Base-by-base conservation (phyloP, 2,888 invertebrate species). In the Macrophya annulata region DNA sequence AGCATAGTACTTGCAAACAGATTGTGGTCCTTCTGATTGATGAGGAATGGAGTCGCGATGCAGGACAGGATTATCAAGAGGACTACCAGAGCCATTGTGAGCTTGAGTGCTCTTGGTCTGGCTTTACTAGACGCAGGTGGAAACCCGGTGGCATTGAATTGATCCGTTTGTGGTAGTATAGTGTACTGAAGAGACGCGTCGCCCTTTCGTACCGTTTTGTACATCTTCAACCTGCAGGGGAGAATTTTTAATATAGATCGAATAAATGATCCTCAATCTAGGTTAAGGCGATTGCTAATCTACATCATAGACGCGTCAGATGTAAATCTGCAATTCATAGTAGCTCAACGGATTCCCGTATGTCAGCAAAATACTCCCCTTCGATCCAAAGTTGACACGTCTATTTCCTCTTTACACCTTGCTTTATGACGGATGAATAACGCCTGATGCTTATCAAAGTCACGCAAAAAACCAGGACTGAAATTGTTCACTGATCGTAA, bases 121-220 rank as follows among this genome's bases (percentile, higher is more conserved):
- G 87, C 84, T 59, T 87, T 87, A 84, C 74, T 87, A 59, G 86
- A 85, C n/a, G 87, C 59, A 59, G 85, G 71, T 31, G 89, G 86
- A 71, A 89, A 88, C 17, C 88, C 88, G 83, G 87, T 45, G 68
- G 71, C 85, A 43, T 85, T 84, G 84, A 90, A 89, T 87, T 89
- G 90, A 87, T 96, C 96, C 85, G 96, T 96, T 93, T 96, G 96
- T 86, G 96, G 96, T 87, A 96, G 94, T 90, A 96, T 96, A 89
- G 96, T 96, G 93, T 96, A 96, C 91, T 96, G 96, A 89, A 96
- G 95, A 91, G 96, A 96, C 90, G 96, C 96, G 93, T 96, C 96
- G 87, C 96, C 96, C 93, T 96, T 96, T 87, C 96, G 94, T 92
- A 96, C 96, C 89, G 96, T 96, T 94, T 96, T 96, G 94, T 96